Evolutionary conservation across 1,140 invertebrate species (phyloP).

Genomic region (Reticulitermes speratus): DNA sequence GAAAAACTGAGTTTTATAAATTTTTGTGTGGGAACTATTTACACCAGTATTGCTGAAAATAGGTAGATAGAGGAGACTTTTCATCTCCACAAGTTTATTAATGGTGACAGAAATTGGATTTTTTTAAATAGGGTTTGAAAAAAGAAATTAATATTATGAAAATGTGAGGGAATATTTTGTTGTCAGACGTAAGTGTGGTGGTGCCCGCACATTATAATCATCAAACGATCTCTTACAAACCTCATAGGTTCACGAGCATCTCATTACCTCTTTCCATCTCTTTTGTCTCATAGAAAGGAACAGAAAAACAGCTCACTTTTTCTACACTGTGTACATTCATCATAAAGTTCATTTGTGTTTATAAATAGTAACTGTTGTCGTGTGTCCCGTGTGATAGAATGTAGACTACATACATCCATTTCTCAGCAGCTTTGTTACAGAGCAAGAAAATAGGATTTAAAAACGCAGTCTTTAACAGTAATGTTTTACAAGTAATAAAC

Average conservation of each 20-base stretch:
- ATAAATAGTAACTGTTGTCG: background rate
- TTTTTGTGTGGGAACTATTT: too few relatives aligned
- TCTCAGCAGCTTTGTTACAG: conserved; percentile 9
- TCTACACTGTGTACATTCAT: conserved; percentile 23
- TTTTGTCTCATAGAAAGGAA: background rate
- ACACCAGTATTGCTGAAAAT: background rate
- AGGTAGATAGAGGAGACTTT: background rate
- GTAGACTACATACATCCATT: background rate
- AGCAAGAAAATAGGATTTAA: background rate
- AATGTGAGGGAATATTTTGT: background rate
- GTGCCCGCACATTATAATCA: background rate
- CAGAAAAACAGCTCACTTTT: conserved; percentile 21
- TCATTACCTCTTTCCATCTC: background rate
- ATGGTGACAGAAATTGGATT: background rate
- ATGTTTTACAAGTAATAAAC: conserved; percentile 5
- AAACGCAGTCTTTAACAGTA: background rate
- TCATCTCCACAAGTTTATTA: background rate
- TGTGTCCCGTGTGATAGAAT: background rate
- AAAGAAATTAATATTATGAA: background rate
- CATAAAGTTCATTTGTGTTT: background rate
- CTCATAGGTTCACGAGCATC: background rate
- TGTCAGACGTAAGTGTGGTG: background rate
- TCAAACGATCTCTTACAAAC: background rate
- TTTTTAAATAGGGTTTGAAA: background rate
- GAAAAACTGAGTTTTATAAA: too few relatives aligned